Evolutionary conservation across 2,888 invertebrate genomes (phyloP).

Genomic region (Keiferia lycopersicella): DNA sequence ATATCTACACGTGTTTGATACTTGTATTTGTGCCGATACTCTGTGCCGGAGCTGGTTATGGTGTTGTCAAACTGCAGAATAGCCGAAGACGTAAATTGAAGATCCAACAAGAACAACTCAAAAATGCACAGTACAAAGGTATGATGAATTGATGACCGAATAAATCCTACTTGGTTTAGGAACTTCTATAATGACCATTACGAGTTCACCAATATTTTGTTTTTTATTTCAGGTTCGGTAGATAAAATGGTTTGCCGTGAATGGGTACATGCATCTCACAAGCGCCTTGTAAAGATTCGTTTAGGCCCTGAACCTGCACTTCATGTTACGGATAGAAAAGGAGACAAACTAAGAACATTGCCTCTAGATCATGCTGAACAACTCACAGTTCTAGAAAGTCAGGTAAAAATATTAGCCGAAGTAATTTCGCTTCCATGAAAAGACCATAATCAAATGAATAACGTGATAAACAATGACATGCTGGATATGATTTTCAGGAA

Average conservation of each 20-base stretch:
- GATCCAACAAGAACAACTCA: conserved; percentile 89
- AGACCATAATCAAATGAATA: not conserved
- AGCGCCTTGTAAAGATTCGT: conserved; percentile 92
- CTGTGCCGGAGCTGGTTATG: conserved; percentile 95
- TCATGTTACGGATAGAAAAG: conserved; percentile 94
- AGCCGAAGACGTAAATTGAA: conserved; percentile 89
- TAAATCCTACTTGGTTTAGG: no score
- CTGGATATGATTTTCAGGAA: conserved; percentile 64
- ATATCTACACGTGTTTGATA: conserved; percentile 96
- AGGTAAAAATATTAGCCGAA: conserved; percentile 83
- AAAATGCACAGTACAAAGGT: conserved; percentile 78
- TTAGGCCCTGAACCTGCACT: conserved; percentile 94
- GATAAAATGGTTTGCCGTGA: conserved; percentile 97
- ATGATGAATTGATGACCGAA: conserved; percentile 22
- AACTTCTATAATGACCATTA: no score
- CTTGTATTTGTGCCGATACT: conserved; percentile 95
- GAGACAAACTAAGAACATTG: conserved; percentile 92
- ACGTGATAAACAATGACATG: not conserved
- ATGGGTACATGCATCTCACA: conserved; percentile 96
- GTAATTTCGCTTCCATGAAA: not conserved
- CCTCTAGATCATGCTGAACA: conserved; percentile 88
- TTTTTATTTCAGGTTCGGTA: conserved; percentile 83
- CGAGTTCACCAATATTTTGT: no score
- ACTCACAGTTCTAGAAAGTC: conserved; percentile 94
- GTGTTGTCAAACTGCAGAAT: conserved; percentile 95